Base-by-base conservation (phyloP, 2,797 vertebrate species). In the Phaenicophaeus curvirostris region DNA sequence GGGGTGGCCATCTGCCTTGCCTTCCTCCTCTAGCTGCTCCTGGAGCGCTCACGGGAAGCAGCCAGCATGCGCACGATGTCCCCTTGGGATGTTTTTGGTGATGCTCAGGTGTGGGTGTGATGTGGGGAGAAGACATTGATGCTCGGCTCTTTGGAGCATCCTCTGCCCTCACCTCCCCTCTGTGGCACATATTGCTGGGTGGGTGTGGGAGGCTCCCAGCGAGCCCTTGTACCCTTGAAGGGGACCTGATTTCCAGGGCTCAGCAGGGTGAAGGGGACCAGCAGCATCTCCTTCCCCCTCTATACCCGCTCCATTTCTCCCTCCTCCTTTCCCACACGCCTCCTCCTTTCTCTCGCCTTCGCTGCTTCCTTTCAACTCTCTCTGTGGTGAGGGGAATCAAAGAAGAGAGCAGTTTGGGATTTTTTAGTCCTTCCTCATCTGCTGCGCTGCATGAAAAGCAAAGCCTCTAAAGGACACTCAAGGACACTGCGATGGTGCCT, bases 381-480 rank as follows among this genome's bases (percentile, higher is more conserved):
- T 31, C 91, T 16, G 50, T 25, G 72, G 51, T 17, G 58, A 35
- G 41, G 66, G 58, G 33, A 87, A 90, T 89, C 93, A 95, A 89
- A 84, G 87, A 73, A 55, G 41, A 55, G 77, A 92, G 55, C 90
- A 80, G 66, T 59, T 91, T 66, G 89, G 95, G 69, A 89, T 93
- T 94, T 85, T 86, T 90, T 63, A 82, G 44, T 27, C 77, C 78
- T 92, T 76, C 82, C 65, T 80, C 82, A 65, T 65, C 68, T 3
- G 15, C 94, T 92, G 96, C 68, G 8, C 74, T 82, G 93, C 51
- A 6, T 76, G 93, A 71, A 74, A 83, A 80, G 82, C 88, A 25
- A 74, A 90, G 65, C 84, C 46, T 78, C 66, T 68, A 55, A 95
- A 96, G 95, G 96, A 96, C 91, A 15, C 77, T 90, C 95, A 96